These are phyloP conservation scores for Oncorhynchus masou DNA, from an alignment of 2,113 vertebrate genomes.

Conservation along the genomic window DNA sequence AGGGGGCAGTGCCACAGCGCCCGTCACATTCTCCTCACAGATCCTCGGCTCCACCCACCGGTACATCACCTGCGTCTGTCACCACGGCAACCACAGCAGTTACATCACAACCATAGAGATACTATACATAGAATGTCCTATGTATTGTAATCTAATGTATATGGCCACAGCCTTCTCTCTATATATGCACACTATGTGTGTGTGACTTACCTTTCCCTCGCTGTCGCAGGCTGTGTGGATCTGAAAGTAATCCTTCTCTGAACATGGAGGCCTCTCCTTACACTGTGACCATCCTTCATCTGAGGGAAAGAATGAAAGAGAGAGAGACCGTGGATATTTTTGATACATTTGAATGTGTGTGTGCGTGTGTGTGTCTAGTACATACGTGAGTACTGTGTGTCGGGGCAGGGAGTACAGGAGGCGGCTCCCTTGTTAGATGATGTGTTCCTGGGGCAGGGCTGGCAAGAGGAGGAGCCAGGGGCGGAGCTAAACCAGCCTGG, in stretches of 20 bases:
- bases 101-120: neutral
- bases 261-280: constrained; percentile 81
- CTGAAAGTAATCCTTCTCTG: constrained; percentile 90
- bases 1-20: constrained; percentile 81
- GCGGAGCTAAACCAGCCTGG: constrained; percentile 87
- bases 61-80: constrained; percentile 89
- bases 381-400: constrained; percentile 85
- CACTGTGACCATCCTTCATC: constrained; percentile 73
- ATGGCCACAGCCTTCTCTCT: neutral
- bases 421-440: constrained; percentile 86
- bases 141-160: no score
- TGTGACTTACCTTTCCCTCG: constrained; percentile 85
- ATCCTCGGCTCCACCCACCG: constrained; percentile 96
- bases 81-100: neutral
- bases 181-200: neutral
- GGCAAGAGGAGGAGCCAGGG: constrained; percentile 85
- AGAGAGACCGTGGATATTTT: neutral
- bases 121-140: neutral
- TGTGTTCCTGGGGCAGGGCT: constrained; percentile 86
- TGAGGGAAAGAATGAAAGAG: neutral
- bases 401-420: constrained; percentile 81
- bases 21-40: constrained; percentile 83
- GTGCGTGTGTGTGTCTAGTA: constrained; percentile 5
- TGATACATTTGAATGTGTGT: neutral
- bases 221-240: constrained; percentile 90